phyloP scores from a whole-genome alignment of 2,797 vertebrate genomes.

The Masticophis lateralis region DNA sequence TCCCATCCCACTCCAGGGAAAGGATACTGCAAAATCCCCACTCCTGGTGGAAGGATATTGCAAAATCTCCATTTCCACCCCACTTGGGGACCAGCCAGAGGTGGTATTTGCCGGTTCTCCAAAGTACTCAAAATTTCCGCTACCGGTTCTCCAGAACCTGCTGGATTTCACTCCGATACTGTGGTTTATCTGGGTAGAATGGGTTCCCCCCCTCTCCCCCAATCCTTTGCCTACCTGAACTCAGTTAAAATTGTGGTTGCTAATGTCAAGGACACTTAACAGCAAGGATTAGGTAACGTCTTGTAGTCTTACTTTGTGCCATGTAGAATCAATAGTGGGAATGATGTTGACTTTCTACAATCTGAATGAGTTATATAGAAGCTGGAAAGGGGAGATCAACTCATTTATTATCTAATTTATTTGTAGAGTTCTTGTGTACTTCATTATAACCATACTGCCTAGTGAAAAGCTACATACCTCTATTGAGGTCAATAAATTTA shows the following conservation, averaged over 20 bases:
- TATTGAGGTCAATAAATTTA: constrained; percentile 34
- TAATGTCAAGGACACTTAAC: background rate
- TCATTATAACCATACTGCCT: constrained; percentile 16
- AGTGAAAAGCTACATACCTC: constrained; percentile 9
- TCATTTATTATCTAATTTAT: constrained; percentile 26
- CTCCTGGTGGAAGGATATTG: too few species aligned
- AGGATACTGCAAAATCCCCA: too few species aligned
- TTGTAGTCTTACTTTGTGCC: background rate
- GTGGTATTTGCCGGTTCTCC: too few species aligned
- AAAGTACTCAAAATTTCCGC: too few species aligned
- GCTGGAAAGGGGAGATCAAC: background rate
- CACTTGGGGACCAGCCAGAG: too few species aligned
- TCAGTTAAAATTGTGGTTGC: background rate
- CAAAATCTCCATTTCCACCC: too few species aligned
- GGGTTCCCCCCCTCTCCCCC: accelerated
- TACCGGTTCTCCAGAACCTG: too few species aligned
- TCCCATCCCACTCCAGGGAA: too few species aligned
- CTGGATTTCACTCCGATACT: too few species aligned
- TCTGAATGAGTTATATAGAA: background rate
- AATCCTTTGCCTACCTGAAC: background rate
- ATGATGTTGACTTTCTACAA: background rate
- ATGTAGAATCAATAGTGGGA: background rate
- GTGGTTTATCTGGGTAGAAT: background rate
- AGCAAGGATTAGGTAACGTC: background rate
- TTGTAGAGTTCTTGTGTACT: background rate